phyloP scores from a whole-genome alignment of 2,797 vertebrate species.

The Loriculus beryllinus region DNA sequence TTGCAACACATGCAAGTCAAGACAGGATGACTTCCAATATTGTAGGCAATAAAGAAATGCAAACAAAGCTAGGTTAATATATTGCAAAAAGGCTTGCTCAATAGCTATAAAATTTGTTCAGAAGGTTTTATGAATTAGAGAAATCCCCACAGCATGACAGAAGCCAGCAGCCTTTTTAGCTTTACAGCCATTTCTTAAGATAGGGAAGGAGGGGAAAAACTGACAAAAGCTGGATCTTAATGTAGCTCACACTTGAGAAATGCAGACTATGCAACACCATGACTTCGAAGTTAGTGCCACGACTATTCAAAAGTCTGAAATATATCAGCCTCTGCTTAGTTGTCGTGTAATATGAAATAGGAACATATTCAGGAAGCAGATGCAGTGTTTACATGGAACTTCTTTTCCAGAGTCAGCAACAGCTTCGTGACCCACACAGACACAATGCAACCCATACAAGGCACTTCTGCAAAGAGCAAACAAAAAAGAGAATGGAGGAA shows the following conservation, averaged over 20 bases:
- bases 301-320: neutral
- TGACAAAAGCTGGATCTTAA: neutral
- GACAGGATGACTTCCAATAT: neutral
- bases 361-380: neutral
- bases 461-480: neutral
- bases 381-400: neutral
- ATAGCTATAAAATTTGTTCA: neutral
- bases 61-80: neutral
- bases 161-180: neutral
- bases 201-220: accelerated
- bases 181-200: neutral
- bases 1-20: neutral
- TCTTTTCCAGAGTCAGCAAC: neutral
- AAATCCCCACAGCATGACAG: neutral
- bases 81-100: neutral
- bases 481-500: neutral
- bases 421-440: neutral
- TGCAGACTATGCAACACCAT: neutral
- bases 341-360: accelerated
- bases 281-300: accelerated
- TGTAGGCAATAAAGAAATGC: neutral
- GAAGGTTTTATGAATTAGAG: neutral
- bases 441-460: neutral
- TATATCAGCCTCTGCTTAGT: neutral
- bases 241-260: neutral